Percentiles rank a stretch among this genome's conserved stretches.
phyloP scores from a whole-genome alignment of 2,113 vertebrate genomes.

The Lethenteron reissneri region DNA sequence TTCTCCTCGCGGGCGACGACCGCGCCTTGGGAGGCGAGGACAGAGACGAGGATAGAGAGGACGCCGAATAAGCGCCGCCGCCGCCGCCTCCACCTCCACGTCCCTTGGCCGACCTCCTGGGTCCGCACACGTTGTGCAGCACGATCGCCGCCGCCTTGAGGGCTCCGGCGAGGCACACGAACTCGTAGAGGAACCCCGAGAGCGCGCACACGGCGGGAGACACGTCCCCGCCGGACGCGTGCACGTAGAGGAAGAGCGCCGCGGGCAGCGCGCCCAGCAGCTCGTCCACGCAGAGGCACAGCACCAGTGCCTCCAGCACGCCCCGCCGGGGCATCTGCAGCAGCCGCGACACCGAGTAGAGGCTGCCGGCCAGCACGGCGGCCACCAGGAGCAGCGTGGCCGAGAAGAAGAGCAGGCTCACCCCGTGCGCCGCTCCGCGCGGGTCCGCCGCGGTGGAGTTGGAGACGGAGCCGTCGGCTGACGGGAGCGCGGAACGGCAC shows the following conservation, averaged over 20 bases:
- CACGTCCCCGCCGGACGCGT: slow-evolving; percentile 17
- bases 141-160: slow-evolving; percentile 62
- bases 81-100: too few relatives aligned
- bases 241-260: slow-evolving; percentile 44
- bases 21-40: slow-evolving; percentile 16
- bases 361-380: slow-evolving; percentile 28
- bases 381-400: too few relatives aligned
- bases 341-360: slow-evolving; percentile 47
- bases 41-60: too few relatives aligned
- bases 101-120: slow-evolving; percentile 20
- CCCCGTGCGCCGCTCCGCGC: too few relatives aligned
- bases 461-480: too few relatives aligned
- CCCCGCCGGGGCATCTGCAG: slow-evolving; percentile 40
- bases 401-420: too few relatives aligned
- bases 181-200: slow-evolving; percentile 55
- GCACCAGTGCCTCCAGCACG: slow-evolving; percentile 46
- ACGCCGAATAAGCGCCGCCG: too few relatives aligned
- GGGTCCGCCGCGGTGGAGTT: too few relatives aligned
- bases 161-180: slow-evolving; percentile 69
- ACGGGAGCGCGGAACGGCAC: too few relatives aligned
- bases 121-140: slow-evolving; percentile 55
- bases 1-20: slow-evolving; percentile 18
- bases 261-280: slow-evolving; percentile 47
- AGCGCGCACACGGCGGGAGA: slow-evolving; percentile 35
- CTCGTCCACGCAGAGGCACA: slow-evolving; percentile 64